Conservation (phyloP, 2,113 vertebrate species). For the Indicator maculatus region DNA sequence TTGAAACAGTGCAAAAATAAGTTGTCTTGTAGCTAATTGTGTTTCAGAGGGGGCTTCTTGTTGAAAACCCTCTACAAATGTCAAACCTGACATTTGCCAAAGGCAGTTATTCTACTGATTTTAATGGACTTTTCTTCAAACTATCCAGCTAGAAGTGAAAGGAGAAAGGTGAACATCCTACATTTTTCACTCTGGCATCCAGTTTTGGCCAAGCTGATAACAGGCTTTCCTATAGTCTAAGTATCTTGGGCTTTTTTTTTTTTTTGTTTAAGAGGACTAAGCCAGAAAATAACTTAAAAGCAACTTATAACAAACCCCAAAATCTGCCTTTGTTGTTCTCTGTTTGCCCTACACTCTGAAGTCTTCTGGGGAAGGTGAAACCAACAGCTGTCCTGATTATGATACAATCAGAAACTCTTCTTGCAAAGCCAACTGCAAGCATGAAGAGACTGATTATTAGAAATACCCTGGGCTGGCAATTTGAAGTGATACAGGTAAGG, state of each 20-base stretch:
- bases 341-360: background rate
- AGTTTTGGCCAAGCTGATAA: background rate
- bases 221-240: background rate
- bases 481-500: background rate
- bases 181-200: background rate
- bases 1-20: background rate
- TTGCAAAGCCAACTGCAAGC: background rate
- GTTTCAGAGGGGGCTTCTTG: background rate
- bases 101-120: background rate
- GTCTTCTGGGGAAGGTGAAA: background rate
- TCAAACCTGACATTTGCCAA: background rate
- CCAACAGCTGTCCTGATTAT: constrained; percentile 9
- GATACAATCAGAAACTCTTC: background rate
- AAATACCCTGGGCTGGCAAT: background rate
- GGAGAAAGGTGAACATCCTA: background rate
- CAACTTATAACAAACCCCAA: background rate
- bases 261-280: background rate
- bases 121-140: background rate
- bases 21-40: background rate
- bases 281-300: constrained; percentile 9
- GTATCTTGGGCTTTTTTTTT: background rate
- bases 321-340: background rate
- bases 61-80: background rate
- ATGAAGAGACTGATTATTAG: background rate
- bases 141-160: background rate